Conservation (phyloP, 2,888 invertebrate genomes). For the Dasypogon diadema region DNA sequence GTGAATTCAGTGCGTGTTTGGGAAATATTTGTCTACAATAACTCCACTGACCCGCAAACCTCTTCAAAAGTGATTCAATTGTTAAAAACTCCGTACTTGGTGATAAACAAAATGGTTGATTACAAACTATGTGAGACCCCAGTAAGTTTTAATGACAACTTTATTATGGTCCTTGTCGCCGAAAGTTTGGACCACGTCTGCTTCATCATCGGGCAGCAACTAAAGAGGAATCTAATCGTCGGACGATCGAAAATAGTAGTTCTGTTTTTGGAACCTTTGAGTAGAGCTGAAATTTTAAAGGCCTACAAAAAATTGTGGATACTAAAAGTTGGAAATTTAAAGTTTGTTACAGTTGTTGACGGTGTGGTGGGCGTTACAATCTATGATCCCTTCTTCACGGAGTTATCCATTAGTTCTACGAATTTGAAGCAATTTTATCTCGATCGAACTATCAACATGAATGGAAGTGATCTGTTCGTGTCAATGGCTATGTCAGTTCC, state of each 20-base stretch:
- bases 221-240: neutral
- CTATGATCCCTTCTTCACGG: slow-evolving; percentile 12
- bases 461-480: neutral
- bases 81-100: neutral
- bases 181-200: neutral
- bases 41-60: neutral
- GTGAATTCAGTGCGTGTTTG: neutral
- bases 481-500: slow-evolving; percentile 16
- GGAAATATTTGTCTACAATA: slow-evolving; percentile 18
- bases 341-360: neutral
- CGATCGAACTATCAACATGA: slow-evolving; percentile 7
- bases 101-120: slow-evolving; percentile 4
- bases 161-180: slow-evolving; percentile 7
- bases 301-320: neutral
- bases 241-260: slow-evolving; percentile 2
- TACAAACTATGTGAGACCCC: neutral
- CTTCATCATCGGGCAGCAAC: neutral
- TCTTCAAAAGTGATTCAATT: neutral
- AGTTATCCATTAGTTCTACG: neutral
- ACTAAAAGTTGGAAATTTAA: slow-evolving; percentile 7
- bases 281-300: neutral
- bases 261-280: neutral
- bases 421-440: neutral
- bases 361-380: neutral
- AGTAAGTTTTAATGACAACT: slow-evolving; percentile 7